Percentiles rank a stretch among this genome's conserved stretches.
These are phyloP conservation scores for Euclidia mi DNA, from an alignment of 2,888 invertebrate genomes.

Conservation along the genomic window DNA sequence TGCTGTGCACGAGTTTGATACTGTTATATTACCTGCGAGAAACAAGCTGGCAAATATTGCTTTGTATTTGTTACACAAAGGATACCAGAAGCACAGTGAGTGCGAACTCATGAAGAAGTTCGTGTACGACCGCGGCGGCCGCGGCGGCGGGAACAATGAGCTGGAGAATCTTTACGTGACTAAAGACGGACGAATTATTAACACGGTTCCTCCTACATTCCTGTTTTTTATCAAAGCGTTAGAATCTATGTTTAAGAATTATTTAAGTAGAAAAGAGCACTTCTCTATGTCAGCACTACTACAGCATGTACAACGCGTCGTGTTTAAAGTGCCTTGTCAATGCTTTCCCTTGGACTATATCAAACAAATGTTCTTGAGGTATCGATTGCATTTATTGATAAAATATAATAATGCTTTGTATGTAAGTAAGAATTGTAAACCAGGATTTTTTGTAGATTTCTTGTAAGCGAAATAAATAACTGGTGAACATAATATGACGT, in stretches of 20 bases:
- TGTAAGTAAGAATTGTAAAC: slow-evolving; percentile 4
- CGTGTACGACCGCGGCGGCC: too few species aligned
- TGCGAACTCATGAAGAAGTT: slow-evolving; percentile 28
- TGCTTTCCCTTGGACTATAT: slow-evolving; percentile 37
- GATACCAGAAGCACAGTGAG: slow-evolving; percentile 18
- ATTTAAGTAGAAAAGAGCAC: slow-evolving; percentile 16
- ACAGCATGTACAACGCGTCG: neutral
- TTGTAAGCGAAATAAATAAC: too few species aligned
- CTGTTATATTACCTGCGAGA: slow-evolving; percentile 4
- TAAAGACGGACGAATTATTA: too few species aligned
- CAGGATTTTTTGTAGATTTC: too few species aligned
- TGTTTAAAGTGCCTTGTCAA: slow-evolving; percentile 32
- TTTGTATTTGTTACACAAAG: slow-evolving; percentile 30
- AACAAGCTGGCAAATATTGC: slow-evolving; percentile 20
- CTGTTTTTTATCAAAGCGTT: slow-evolving; percentile 27
- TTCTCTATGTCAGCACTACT: slow-evolving; percentile 1
- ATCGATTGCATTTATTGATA: slow-evolving; percentile 27
- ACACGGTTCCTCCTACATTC: slow-evolving; percentile 23
- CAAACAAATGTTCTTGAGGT: slow-evolving; percentile 28
- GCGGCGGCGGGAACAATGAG: too few species aligned
- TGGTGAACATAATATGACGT: too few species aligned
- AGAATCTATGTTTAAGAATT: slow-evolving; percentile 28
- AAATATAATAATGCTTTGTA: slow-evolving; percentile 29
- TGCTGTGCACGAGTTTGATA: slow-evolving; percentile 6
- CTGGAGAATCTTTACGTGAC: too few species aligned